Percentiles rank a stretch among this genome's conserved stretches.
Conservation (phyloP, 2,113 vertebrate species). For the Larimichthys polyactis region DNA sequence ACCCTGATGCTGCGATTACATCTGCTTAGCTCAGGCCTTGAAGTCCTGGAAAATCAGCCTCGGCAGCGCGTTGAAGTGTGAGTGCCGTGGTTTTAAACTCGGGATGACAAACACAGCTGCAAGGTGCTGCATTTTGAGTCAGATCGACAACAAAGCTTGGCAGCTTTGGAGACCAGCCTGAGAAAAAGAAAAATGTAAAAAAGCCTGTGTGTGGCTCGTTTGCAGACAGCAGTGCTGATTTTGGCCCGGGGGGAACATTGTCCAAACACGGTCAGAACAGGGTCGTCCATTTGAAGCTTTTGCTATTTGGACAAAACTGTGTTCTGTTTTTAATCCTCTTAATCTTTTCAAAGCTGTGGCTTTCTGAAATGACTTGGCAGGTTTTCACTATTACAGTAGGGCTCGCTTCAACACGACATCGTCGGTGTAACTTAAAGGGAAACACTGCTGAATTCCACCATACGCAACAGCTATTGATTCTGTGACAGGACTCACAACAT, state of each 20-base stretch:
- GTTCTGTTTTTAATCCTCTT: conserved; percentile 70
- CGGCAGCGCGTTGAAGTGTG: background rate
- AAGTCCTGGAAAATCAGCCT: conserved; percentile 9
- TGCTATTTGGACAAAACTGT: conserved; percentile 64
- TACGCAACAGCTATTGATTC: background rate
- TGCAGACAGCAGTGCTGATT: conserved; percentile 24
- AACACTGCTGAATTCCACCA: background rate
- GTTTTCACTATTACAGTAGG: conserved; percentile 43
- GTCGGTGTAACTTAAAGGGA: conserved; percentile 27
- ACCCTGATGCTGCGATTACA: background rate
- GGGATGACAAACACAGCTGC: conserved; percentile 35
- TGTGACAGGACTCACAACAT: conserved; percentile 4
- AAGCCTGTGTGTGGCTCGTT: conserved; percentile 20
- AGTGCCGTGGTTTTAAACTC: conserved; percentile 14
- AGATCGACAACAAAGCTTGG: conserved; percentile 30
- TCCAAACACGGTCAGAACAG: conserved; percentile 57
- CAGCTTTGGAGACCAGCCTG: conserved; percentile 29
- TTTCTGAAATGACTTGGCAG: conserved; percentile 70
- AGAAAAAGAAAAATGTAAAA: conserved; percentile 29
- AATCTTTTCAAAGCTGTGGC: conserved; percentile 64
- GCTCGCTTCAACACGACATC: conserved; percentile 46
- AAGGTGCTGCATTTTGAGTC: conserved; percentile 30
- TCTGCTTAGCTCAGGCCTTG: conserved; percentile 13
- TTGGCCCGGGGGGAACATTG: conserved; percentile 34
- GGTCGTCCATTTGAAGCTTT: conserved; percentile 46